phyloP scores from a whole-genome alignment of 2,113 vertebrate species.

The Grammomys dolichurus region DNA sequence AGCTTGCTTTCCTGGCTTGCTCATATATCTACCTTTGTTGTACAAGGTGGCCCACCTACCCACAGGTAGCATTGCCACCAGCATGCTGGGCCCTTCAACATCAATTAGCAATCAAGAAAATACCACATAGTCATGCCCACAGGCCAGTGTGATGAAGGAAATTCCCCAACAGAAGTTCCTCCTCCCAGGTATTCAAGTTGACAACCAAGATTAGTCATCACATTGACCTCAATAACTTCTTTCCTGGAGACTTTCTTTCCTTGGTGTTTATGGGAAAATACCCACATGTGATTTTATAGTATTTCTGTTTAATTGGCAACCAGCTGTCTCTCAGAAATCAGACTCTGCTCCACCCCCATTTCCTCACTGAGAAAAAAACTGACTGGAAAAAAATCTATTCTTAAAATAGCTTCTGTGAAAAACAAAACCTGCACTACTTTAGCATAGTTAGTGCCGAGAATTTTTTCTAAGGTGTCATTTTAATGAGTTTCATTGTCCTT shows the following conservation, averaged over 20 bases:
- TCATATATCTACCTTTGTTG: background rate
- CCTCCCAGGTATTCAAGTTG: background rate
- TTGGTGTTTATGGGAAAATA: conserved; percentile 74
- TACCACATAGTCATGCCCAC: background rate
- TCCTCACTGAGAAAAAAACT: conserved; percentile 66
- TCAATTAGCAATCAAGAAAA: background rate
- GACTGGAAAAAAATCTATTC: conserved; percentile 48
- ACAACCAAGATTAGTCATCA: background rate
- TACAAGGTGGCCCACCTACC: background rate
- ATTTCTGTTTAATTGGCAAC: conserved; percentile 72
- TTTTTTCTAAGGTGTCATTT: conserved; percentile 2
- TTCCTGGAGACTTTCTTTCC: conserved; percentile 47
- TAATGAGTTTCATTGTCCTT: background rate
- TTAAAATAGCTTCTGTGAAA: conserved; percentile 61
- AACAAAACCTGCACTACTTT: conserved; percentile 35
- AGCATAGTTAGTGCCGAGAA: conserved; percentile 22
- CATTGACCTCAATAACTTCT: conserved; percentile 60
- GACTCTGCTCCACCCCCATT: conserved; percentile 57
- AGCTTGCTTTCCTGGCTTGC: background rate
- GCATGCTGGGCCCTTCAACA: background rate
- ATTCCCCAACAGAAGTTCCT: background rate
- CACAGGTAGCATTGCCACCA: background rate
- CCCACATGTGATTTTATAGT: conserved; percentile 71
- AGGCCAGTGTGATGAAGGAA: background rate
- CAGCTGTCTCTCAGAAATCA: conserved; percentile 72